Percentiles rank a stretch among this genome's conserved stretches.
phyloP scores from a whole-genome alignment of 2,113 vertebrate species.

The Potamarius usumacintae region DNA sequence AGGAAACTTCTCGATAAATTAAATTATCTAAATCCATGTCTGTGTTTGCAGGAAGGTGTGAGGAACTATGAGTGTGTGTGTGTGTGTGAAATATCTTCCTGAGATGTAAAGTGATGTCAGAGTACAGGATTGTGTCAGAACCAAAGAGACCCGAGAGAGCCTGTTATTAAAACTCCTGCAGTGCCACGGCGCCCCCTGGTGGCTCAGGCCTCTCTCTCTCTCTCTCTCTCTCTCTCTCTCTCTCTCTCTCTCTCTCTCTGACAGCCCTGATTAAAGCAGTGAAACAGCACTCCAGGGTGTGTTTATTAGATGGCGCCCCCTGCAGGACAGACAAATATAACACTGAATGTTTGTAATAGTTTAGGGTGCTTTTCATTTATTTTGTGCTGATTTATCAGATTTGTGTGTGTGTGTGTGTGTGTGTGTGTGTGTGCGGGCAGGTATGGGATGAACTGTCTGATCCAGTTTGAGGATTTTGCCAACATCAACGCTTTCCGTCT shows the following conservation, averaged over 20 bases:
- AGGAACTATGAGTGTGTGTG: no score
- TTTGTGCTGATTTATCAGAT: background rate
- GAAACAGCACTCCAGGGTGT: background rate
- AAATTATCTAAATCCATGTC: no score
- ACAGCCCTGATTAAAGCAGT: background rate
- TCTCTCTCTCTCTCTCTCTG: background rate
- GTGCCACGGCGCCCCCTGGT: background rate
- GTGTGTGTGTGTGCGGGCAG: conserved; percentile 63
- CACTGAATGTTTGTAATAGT: background rate
- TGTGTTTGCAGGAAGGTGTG: background rate
- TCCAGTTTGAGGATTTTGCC: conserved; percentile 98
- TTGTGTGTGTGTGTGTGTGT: background rate
- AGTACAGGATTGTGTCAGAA: background rate
- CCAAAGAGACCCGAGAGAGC: background rate
- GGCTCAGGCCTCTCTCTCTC: background rate
- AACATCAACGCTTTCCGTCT: conserved; percentile 94
- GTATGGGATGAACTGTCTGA: conserved; percentile 91
- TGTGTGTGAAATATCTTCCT: background rate
- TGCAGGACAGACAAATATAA: conserved; percentile 11
- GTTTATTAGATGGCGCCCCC: conserved; percentile 25
- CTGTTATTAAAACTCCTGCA: background rate
- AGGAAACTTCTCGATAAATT: no score
- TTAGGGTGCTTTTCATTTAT: background rate
- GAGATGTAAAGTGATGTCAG: background rate
- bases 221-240: background rate